These are phyloP conservation scores for Leptinotarsa juncta DNA, from an alignment of 2,888 invertebrate genomes.

Conservation along the genomic window DNA sequence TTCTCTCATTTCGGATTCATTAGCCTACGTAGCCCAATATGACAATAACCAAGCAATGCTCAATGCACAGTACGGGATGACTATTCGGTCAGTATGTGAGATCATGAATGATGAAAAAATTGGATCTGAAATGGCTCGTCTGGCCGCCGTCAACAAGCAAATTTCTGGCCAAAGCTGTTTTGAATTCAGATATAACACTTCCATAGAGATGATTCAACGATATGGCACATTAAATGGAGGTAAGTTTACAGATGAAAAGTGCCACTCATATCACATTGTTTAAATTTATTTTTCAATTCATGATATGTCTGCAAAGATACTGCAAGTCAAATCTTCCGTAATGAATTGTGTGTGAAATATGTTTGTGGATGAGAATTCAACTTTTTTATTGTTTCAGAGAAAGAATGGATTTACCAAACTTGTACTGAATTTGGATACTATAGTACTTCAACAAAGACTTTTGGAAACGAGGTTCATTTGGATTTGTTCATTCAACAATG, in stretches of 20 bases:
- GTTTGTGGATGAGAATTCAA: too few species aligned
- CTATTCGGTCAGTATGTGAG: slow-evolving; percentile 81
- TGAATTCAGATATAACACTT: slow-evolving; percentile 83
- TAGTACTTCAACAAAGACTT: slow-evolving; percentile 79
- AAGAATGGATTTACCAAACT: slow-evolving; percentile 95
- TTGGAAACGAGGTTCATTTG: slow-evolving; percentile 80
- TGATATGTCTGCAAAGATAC: too few species aligned
- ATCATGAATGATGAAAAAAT: slow-evolving; percentile 75
- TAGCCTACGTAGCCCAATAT: slow-evolving; percentile 81
- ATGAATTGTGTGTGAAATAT: too few species aligned
- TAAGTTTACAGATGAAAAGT: too few species aligned
- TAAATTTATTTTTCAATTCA: too few species aligned
- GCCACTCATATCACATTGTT: too few species aligned
- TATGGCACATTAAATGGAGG: too few species aligned
- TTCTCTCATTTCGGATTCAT: too few species aligned
- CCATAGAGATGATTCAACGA: slow-evolving; percentile 67
- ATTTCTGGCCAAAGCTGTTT: slow-evolving; percentile 78
- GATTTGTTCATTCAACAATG: slow-evolving; percentile 78
- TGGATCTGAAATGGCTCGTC: slow-evolving; percentile 73
- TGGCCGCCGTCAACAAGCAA: slow-evolving; percentile 76
- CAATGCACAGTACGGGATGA: slow-evolving; percentile 64
- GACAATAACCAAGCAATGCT: slow-evolving; percentile 79
- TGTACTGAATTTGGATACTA: slow-evolving; percentile 97
- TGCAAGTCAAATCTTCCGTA: too few species aligned
- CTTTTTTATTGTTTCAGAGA: slow-evolving; percentile 70